Percentiles rank a stretch among this genome's conserved stretches.
Evolutionary conservation across 2,797 vertebrate genomes (phyloP).

Genomic region (Micrastur ruficollis): DNA sequence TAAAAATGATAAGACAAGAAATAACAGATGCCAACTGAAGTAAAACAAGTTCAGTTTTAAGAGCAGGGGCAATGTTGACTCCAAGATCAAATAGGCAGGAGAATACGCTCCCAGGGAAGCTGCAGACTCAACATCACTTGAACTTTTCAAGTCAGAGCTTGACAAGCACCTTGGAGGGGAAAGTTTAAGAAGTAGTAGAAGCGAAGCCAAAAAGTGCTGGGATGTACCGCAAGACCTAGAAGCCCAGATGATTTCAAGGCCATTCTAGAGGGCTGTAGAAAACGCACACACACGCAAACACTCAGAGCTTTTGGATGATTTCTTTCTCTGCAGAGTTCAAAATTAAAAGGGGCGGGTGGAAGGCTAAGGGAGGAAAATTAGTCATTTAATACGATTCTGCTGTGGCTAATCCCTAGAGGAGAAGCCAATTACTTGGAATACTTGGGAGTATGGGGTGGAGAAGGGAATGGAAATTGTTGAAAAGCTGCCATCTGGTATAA

Average conservation of each 20-base stretch:
- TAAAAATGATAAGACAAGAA: constrained; percentile 42
- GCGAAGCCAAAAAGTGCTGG: neutral
- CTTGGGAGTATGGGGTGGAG: constrained; percentile 6
- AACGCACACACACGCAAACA: neutral
- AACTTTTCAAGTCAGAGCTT: neutral
- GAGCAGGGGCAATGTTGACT: neutral
- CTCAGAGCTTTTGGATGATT: neutral
- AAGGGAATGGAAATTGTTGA: constrained; percentile 27
- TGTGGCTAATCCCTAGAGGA: neutral
- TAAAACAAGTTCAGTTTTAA: neutral
- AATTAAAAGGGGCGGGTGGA: neutral
- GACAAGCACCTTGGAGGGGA: neutral
- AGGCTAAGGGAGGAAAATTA: neutral
- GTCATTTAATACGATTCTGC: neutral
- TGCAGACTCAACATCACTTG: neutral
- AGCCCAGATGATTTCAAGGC: neutral
- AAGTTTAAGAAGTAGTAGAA: neutral
- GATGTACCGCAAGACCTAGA: neutral
- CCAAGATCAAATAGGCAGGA: neutral
- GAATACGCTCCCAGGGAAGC: neutral
- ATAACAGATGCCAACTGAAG: constrained; percentile 14
- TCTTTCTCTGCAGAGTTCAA: neutral
- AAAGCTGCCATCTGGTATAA: constrained; percentile 18
- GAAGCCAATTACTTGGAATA: constrained; percentile 1
- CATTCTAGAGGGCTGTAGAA: neutral